A percentile compares a stretch with the other conserved stretches of the same genome.
phyloP scores from a whole-genome alignment of 2,113 vertebrate species.

The Amphiprion percula region DNA sequence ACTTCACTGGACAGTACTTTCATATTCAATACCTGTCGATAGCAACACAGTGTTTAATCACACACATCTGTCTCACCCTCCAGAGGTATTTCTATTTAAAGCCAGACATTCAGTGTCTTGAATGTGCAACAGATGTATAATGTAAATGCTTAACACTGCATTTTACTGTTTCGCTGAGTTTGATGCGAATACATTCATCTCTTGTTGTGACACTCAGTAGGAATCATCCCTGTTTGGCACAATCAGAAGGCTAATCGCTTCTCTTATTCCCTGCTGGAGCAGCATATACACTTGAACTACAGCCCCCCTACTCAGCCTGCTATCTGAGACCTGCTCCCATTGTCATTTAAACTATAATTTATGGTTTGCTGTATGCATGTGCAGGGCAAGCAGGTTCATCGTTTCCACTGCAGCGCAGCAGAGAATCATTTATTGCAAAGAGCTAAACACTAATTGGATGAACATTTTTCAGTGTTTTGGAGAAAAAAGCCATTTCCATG shows the following conservation, averaged over 20 bases:
- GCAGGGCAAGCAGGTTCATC: slow-evolving; percentile 19
- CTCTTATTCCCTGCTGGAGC: slow-evolving; percentile 17
- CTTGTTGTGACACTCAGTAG: slow-evolving; percentile 26
- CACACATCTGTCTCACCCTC: slow-evolving; percentile 18
- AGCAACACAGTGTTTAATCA: slow-evolving; percentile 30
- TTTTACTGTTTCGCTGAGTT: slow-evolving; percentile 38
- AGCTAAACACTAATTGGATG: slow-evolving; percentile 27
- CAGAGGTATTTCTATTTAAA: slow-evolving; percentile 70
- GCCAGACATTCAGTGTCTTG: slow-evolving; percentile 66
- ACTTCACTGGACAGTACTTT: slow-evolving; percentile 5
- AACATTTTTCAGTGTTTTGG: slow-evolving; percentile 12
- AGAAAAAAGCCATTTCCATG: slow-evolving; percentile 28
- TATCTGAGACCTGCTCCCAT: slow-evolving; percentile 9
- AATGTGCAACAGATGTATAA: slow-evolving; percentile 35
- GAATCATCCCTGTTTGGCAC: slow-evolving; percentile 49
- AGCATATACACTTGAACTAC: slow-evolving; percentile 25
- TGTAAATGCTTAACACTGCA: slow-evolving; percentile 37
- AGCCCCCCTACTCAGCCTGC: slow-evolving; percentile 31
- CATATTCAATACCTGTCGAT: slow-evolving; percentile 6
- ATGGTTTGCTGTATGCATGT: slow-evolving; percentile 33
- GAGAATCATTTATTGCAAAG: slow-evolving; percentile 51
- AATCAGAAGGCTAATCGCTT: slow-evolving; percentile 16
- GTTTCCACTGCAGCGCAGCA: slow-evolving; percentile 33
- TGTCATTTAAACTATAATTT: slow-evolving; percentile 11
- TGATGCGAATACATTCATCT: slow-evolving; percentile 55